A percentile compares a stretch with the other conserved stretches of the same genome.
Evolutionary conservation across 2,888 invertebrate species (phyloP).

Genomic region (Xanthia togata): DNA sequence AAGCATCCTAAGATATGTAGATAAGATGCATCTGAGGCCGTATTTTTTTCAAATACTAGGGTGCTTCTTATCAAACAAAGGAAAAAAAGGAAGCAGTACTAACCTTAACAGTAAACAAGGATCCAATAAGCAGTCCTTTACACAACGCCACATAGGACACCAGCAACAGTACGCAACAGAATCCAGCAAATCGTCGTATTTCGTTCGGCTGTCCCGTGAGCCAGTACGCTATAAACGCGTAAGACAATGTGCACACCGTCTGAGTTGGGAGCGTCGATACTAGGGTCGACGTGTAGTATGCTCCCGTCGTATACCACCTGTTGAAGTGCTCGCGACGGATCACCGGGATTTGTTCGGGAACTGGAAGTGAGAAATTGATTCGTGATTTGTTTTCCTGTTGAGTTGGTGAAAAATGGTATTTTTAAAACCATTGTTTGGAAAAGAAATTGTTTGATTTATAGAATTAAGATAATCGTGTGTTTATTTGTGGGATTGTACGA

Average conservation of each 20-base stretch:
- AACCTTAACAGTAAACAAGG: constrained; percentile 94
- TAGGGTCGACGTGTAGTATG: constrained; percentile 95
- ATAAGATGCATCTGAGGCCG: not conserved
- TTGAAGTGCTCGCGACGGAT: constrained; percentile 96
- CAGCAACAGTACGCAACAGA: constrained; percentile 93
- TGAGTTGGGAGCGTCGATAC: constrained; percentile 96
- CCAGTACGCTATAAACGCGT: constrained; percentile 94
- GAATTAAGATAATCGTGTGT: not conserved
- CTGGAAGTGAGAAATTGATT: constrained; percentile 83
- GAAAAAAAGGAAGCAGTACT: constrained; percentile 25
- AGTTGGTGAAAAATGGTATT: constrained; percentile 1
- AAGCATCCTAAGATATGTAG: not conserved
- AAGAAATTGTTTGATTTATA: not conserved
- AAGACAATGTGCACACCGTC: constrained; percentile 93
- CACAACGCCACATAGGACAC: constrained; percentile 96
- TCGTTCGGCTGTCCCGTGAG: constrained; percentile 97
- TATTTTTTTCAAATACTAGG: not conserved
- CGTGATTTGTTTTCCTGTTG: constrained; percentile 22
- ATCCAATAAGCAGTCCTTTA: constrained; percentile 96
- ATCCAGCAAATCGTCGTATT: constrained; percentile 92
- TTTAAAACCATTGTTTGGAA: not conserved
- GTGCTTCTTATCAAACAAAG: not conserved
- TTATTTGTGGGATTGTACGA: too few species aligned
- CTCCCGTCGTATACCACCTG: constrained; percentile 96
- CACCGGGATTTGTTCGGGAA: constrained; percentile 95